Conservation (phyloP, 2,888 invertebrate species). For the Rhagonycha lutea region DNA sequence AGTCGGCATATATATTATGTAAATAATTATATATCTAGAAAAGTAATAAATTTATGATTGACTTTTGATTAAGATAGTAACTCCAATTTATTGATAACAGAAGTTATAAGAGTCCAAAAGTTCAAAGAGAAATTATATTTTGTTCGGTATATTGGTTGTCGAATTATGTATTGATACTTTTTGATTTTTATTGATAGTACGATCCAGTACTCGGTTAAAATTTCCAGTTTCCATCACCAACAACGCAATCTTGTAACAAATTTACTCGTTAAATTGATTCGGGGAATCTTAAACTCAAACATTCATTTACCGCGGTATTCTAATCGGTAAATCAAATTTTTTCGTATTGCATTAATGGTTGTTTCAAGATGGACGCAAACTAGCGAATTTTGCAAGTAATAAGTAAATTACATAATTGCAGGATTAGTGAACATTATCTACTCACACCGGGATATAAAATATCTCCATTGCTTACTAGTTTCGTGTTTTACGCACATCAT, state of each 20-base stretch:
- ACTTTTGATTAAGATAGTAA: neutral
- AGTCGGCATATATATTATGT: neutral
- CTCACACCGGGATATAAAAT: neutral
- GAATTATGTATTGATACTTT: neutral
- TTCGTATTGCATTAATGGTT: too few species aligned
- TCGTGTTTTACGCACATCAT: neutral
- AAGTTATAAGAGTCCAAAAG: neutral
- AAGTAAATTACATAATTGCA: too few species aligned
- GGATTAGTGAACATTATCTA: neutral
- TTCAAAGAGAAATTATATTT: neutral
- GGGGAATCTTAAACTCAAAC: too few species aligned
- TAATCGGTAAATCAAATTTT: too few species aligned
- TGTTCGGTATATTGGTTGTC: neutral
- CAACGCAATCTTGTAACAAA: too few species aligned
- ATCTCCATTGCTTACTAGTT: neutral
- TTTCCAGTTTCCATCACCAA: too few species aligned
- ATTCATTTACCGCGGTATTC: too few species aligned
- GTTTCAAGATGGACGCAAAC: too few species aligned
- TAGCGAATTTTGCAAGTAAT: too few species aligned
- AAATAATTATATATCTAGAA: neutral
- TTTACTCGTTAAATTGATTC: too few species aligned
- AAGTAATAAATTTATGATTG: neutral
- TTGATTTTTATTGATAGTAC: too few species aligned
- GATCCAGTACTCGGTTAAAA: too few species aligned
- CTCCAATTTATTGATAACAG: neutral